Evolutionary conservation across 2,888 invertebrate genomes (phyloP), one percentile per base, ranked within the genome.

Genomic region (Ectobius pallidus): DNA sequence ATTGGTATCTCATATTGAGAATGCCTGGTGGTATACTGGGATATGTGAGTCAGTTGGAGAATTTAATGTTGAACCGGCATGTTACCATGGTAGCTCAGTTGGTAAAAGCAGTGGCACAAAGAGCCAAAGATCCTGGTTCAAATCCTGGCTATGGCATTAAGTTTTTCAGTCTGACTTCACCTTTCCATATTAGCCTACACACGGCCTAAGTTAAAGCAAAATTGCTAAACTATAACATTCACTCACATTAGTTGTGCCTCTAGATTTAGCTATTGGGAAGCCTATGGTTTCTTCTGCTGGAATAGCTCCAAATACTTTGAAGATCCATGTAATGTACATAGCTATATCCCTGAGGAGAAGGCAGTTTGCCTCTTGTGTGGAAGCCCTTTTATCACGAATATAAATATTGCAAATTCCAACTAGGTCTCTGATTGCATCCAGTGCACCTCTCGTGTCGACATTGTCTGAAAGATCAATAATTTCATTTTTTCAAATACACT

Each of bases 321-420:
- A 85, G 25, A 96, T 84, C 79, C 90, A 88, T 0, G 96, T 97
- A 73, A 98, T 90, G 82, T 96, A 99, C 9, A 85, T 82, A n/a
- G 95, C 95, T 46, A 93, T 88, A 77, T 92, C 90, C 30, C 89
- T 86, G 61, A 99, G 85, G 70, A 98, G 83, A 52, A 93, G 86
- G 69, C 89, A 84, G 82, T 90, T 91, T 0, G 87, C 80, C 32
- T 79, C 75, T 3, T 67, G 68, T 79, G 87, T 83, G 77, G 87
- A 81, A 74, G 83, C 84, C 77, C 86, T 83, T 77, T 85, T 83
- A 78, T 89, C 88, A 80, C 91, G 87, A 76, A 97, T 87, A 83
- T 97, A 99, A 77, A 93, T 87, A 85, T 99, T 98, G 75, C 90
- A 88, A n/a, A 90, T 85, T 1, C 90, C 87, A n/a, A 98, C 92